Evolutionary conservation across 2,888 invertebrate genomes (phyloP).

Genomic region (Sabatieria punctata): DNA sequence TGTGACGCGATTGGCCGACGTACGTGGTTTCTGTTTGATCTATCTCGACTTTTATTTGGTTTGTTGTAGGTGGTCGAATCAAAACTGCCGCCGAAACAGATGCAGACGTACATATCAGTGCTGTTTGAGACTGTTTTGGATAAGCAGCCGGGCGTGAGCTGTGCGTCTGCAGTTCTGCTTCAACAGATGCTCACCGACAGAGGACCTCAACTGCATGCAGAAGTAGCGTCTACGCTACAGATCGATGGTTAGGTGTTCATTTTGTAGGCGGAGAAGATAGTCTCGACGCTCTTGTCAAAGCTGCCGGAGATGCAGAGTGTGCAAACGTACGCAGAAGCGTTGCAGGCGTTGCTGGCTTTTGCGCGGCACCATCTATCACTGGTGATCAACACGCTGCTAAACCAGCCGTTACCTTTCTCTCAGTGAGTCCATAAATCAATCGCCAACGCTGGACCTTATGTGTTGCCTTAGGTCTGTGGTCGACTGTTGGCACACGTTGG

Average conservation of each 20-base stretch:
- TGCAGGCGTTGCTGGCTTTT: constrained; percentile 52
- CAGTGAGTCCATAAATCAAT: constrained; percentile 41
- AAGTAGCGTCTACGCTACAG: too few species aligned
- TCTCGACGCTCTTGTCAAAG: constrained; percentile 26
- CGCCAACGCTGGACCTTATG: neutral
- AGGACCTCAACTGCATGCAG: constrained; percentile 19
- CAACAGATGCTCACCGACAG: constrained; percentile 19
- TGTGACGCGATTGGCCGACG: constrained; percentile 14
- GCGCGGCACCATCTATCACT: constrained; percentile 60
- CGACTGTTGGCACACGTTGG: constrained; percentile 58
- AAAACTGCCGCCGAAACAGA: constrained; percentile 24
- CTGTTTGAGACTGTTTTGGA: constrained; percentile 29
- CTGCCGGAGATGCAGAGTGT: constrained; percentile 43
- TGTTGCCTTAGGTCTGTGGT: constrained; percentile 37
- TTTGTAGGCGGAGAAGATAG: constrained; percentile 22
- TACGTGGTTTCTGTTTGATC: constrained; percentile 1
- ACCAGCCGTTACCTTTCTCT: constrained; percentile 58
- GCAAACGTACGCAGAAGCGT: constrained; percentile 44
- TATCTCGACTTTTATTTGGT: too few species aligned
- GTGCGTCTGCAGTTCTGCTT: constrained; percentile 25
- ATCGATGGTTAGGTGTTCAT: too few species aligned
- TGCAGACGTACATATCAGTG: constrained; percentile 28
- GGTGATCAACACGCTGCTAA: constrained; percentile 54
- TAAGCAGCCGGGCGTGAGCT: constrained; percentile 24
- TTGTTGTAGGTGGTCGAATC: constrained; percentile 22